Evolutionary conservation across 2,888 invertebrate species (phyloP).

Genomic region (Lepidonotus clava): DNA sequence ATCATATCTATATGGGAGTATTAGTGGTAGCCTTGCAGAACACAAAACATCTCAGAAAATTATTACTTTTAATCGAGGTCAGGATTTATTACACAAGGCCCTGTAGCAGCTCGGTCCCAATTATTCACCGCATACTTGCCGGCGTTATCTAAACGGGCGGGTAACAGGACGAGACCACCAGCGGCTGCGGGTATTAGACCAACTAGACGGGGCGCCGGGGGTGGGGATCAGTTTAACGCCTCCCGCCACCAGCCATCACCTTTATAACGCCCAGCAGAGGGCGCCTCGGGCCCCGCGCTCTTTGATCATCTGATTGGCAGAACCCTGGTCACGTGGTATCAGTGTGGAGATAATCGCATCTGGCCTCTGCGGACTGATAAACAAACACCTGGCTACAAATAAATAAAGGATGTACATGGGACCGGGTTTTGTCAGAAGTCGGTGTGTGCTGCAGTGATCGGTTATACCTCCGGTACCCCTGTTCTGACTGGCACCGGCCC

Average conservation of each 20-base stretch:
- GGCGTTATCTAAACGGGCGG: background rate
- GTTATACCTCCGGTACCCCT: background rate
- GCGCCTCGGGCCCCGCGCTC: background rate
- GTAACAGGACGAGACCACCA: background rate
- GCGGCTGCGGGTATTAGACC: background rate
- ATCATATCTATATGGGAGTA: no score
- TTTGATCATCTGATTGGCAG: constrained; percentile 24
- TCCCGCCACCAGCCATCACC: background rate
- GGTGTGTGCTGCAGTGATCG: background rate
- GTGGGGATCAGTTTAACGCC: background rate
- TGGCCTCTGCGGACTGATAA: background rate
- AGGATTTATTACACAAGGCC: no score
- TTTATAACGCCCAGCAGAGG: background rate
- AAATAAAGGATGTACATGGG: background rate
- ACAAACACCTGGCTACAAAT: background rate
- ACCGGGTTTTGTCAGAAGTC: constrained; percentile 6
- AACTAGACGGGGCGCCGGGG: background rate
- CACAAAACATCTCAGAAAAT: no score
- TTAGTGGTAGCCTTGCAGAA: no score
- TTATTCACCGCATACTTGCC: no score
- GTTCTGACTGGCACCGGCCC: background rate
- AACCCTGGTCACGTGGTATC: constrained; percentile 10
- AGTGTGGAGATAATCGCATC: constrained; percentile 10
- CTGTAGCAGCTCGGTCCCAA: no score
- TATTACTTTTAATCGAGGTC: no score